A percentile compares a stretch with the other conserved stretches of the same genome.
Evolutionary conservation across 53 echinoderm and acorn worm species (phyloP).

Genomic region (Luidia sarsii): DNA sequence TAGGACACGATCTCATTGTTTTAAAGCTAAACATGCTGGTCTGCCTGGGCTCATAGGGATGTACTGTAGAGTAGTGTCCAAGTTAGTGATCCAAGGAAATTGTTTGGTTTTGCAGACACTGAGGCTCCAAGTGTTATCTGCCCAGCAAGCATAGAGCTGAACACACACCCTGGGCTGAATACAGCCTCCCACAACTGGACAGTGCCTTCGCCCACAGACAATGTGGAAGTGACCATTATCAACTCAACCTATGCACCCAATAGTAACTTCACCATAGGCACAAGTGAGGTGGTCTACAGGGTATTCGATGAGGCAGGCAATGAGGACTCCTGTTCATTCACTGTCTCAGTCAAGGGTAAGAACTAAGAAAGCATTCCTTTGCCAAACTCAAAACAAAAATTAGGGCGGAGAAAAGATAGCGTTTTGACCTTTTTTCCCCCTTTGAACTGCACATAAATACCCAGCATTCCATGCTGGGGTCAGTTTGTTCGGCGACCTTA

Average conservation of each 20-base stretch:
- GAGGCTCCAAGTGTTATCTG: too few species aligned
- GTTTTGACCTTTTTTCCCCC: background rate
- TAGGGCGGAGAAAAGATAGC: background rate
- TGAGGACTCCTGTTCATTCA: conserved; percentile 37
- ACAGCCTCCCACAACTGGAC: conserved; percentile 27
- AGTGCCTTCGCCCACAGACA: conserved; percentile 34
- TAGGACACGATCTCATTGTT: too few species aligned
- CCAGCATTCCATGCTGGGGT: too few species aligned
- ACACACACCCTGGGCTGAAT: conserved; percentile 1
- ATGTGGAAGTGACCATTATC: conserved; percentile 20
- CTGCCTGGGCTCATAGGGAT: too few species aligned
- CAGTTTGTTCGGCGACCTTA: too few species aligned
- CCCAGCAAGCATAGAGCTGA: conserved; percentile 39
- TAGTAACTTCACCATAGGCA: conserved; percentile 40
- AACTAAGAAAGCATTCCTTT: too few species aligned
- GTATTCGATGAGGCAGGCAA: conserved; percentile 44
- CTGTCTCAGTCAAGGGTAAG: conserved; percentile 56
- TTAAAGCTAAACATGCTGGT: too few species aligned
- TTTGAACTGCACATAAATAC: too few species aligned
- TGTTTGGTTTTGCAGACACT: too few species aligned
- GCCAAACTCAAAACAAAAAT: background rate
- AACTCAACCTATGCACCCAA: conserved; percentile 31
- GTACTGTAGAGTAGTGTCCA: too few species aligned
- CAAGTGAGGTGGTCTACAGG: conserved; percentile 42
- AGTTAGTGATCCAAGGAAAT: too few species aligned